Conservation (phyloP, 2,113 vertebrate genomes). For the Uria lomvia region DNA sequence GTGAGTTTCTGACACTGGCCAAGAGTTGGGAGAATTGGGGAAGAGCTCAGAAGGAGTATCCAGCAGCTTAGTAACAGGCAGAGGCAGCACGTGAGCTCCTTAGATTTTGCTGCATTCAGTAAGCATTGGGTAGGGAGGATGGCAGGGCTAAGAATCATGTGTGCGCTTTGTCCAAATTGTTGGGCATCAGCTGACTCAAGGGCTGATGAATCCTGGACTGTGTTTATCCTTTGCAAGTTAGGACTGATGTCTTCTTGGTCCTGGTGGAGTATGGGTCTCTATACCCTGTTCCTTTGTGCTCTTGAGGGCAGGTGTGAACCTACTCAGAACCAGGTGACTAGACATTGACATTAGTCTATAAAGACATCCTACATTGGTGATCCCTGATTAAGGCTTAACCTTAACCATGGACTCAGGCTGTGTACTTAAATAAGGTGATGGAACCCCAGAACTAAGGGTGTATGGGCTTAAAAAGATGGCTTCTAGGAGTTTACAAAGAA, state of each 20-base stretch:
- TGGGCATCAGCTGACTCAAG: not conserved
- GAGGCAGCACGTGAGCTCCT: not conserved
- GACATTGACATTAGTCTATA: rapidly evolving
- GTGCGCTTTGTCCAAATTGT: not conserved
- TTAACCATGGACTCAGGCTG: not conserved
- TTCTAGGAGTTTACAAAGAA: not conserved
- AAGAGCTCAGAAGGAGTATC: not conserved
- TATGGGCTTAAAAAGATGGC: not conserved
- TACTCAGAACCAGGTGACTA: not conserved
- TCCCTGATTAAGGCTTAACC: not conserved
- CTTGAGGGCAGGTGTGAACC: not conserved
- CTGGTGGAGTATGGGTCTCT: not conserved
- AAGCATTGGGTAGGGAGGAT: not conserved
- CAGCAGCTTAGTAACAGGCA: not conserved
- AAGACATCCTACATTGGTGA: not conserved
- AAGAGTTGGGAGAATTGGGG: not conserved
- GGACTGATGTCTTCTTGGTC: not conserved
- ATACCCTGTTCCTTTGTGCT: not conserved
- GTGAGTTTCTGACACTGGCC: not conserved
- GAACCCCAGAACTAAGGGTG: not conserved
- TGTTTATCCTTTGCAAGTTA: not conserved
- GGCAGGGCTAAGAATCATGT: not conserved
- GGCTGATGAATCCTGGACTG: not conserved
- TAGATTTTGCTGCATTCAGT: not conserved
- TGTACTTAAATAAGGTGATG: not conserved